These are phyloP conservation scores for Tamias sibiricus DNA, from an alignment of 2,113 vertebrate species.

Conservation along the genomic window DNA sequence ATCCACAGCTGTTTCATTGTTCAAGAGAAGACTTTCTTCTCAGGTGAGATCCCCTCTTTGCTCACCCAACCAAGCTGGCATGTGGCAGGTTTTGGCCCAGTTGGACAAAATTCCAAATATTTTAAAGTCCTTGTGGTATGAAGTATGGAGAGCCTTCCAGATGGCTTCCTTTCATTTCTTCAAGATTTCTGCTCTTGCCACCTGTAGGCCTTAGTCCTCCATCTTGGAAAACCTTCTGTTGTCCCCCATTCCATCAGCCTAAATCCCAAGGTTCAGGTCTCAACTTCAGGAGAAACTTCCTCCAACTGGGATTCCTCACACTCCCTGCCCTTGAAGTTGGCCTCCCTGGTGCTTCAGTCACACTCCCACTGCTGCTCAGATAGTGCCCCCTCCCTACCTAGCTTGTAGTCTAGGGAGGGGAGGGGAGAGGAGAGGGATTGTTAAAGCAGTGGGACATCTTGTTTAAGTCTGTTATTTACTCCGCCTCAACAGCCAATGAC, in stretches of 20 bases:
- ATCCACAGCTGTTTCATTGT: not conserved
- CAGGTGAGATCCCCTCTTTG: not conserved
- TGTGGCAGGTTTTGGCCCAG: not conserved
- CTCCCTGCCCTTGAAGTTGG: no score
- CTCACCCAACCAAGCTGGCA: not conserved
- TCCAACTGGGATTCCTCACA: not conserved
- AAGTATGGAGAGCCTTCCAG: not conserved
- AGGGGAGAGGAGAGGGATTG: not conserved
- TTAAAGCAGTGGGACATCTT: not conserved
- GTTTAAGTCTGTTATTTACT: not conserved
- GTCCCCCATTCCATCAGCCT: not conserved
- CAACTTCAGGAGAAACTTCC: not conserved
- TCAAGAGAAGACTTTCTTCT: not conserved
- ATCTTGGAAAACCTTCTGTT: not conserved
- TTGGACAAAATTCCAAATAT: not conserved
- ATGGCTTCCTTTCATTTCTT: not conserved
- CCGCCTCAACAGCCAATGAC: not conserved
- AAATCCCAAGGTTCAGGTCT: not conserved
- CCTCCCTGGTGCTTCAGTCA: not conserved
- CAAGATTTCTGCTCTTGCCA: not conserved
- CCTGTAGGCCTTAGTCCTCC: no score
- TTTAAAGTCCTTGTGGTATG: not conserved
- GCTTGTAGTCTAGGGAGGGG: not conserved
- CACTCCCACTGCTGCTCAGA: not conserved
- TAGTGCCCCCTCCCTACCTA: not conserved